Evolutionary conservation across 2,888 invertebrate genomes (phyloP).

Genomic region (Drosophila kokeensis): DNA sequence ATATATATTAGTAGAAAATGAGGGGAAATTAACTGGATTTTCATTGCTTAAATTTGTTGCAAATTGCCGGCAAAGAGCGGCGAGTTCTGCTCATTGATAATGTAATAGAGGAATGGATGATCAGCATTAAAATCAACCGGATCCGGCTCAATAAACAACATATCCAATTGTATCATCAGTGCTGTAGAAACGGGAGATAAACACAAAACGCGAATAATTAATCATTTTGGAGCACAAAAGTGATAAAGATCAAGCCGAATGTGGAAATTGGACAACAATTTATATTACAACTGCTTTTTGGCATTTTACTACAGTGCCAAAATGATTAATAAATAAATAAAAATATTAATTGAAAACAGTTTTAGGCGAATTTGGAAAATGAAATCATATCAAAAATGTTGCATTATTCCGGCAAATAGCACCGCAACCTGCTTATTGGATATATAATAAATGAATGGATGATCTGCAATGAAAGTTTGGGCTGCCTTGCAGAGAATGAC

Average conservation of each 20-base stretch:
- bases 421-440: constrained; percentile 29
- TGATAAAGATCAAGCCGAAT: background rate
- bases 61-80: constrained; percentile 28
- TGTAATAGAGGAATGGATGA: constrained; percentile 28
- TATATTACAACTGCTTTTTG: background rate
- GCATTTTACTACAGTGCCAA: background rate
- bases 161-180: background rate
- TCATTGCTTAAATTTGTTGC: constrained; percentile 19
- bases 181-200: constrained; percentile 14
- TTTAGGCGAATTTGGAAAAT: background rate
- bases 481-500: background rate
- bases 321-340: background rate
- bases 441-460: constrained; percentile 60
- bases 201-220: constrained; percentile 6
- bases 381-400: background rate
- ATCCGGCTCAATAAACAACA: constrained; percentile 25
- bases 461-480: background rate
- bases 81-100: constrained; percentile 6
- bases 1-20: background rate
- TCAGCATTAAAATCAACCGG: constrained; percentile 24
- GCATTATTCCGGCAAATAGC: constrained; percentile 58
- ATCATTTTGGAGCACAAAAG: background rate
- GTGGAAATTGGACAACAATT: background rate
- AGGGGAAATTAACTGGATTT: background rate
- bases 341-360: background rate